Percentiles rank a stretch among this genome's conserved stretches.
phyloP scores from a whole-genome alignment of 2,888 invertebrate genomes.

The Drosophila mettleri region DNA sequence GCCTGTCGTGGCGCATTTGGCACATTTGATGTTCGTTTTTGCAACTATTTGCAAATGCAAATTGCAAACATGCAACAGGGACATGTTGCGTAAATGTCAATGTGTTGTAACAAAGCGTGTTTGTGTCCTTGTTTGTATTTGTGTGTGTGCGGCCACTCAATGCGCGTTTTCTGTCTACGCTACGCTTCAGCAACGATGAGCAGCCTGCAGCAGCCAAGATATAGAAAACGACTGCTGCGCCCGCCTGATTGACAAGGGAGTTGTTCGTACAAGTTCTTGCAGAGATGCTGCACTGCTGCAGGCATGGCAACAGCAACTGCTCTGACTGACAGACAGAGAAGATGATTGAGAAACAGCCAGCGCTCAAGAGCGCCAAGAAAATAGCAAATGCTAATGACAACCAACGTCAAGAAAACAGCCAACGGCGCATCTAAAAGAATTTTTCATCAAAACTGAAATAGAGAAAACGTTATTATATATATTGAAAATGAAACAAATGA shows the following conservation, averaged over 20 bases:
- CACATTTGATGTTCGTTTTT: conserved; percentile 80
- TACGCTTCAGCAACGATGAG: conserved; percentile 58
- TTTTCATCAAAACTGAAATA: background rate
- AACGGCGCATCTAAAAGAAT: conserved; percentile 19
- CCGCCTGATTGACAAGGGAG: conserved; percentile 65
- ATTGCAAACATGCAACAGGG: conserved; percentile 81
- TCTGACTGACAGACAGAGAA: conserved; percentile 26
- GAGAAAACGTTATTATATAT: background rate
- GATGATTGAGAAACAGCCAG: conserved; percentile 18
- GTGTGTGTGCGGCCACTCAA: conserved; percentile 52
- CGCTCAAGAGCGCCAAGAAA: conserved; percentile 5
- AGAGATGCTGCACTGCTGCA: conserved; percentile 10
- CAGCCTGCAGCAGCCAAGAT: conserved; percentile 43
- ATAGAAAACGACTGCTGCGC: conserved; percentile 39
- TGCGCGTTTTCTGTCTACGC: conserved; percentile 52
- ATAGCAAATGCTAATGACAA: conserved; percentile 35
- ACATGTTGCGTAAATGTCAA: conserved; percentile 82
- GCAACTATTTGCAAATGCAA: conserved; percentile 81
- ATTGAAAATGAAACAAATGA: background rate
- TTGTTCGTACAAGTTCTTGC: conserved; percentile 25
- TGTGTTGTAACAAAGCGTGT: conserved; percentile 48
- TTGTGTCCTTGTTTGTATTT: conserved; percentile 20
- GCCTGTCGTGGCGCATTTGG: conserved; percentile 60
- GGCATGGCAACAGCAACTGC: conserved; percentile 33
- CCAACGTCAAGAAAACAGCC: conserved; percentile 15